These are phyloP conservation scores for Tychaedon coryphoeus DNA, from an alignment of 2,113 vertebrate species.

Conservation along the genomic window DNA sequence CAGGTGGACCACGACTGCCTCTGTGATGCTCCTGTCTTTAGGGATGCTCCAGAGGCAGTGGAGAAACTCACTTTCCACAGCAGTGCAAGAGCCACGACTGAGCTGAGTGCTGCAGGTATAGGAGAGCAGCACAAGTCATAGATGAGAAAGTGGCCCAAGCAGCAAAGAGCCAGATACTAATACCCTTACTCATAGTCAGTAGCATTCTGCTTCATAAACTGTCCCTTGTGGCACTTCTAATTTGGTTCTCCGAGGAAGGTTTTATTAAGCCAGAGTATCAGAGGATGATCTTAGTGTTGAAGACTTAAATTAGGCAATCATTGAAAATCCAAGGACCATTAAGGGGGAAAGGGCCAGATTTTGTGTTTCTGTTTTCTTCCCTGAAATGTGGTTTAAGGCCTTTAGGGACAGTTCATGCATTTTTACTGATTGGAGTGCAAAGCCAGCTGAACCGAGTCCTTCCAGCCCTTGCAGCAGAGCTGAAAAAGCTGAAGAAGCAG, in stretches of 20 bases:
- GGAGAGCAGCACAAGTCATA: background rate
- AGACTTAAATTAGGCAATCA: conserved; percentile 25
- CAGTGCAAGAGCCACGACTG: accelerated
- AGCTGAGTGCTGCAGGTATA: accelerated
- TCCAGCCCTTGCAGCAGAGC: background rate
- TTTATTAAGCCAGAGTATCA: conserved; percentile 26
- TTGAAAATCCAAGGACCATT: background rate
- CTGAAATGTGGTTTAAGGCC: conserved; percentile 15
- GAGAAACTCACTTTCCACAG: background rate
- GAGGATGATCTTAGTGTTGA: conserved; percentile 28
- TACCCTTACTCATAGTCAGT: conserved; percentile 30
- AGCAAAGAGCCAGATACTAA: background rate
- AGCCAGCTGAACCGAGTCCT: background rate
- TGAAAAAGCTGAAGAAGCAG: background rate
- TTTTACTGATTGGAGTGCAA: background rate
- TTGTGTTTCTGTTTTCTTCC: conserved; percentile 43
- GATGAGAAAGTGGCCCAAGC: background rate
- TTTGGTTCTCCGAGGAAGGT: background rate
- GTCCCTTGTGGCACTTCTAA: background rate
- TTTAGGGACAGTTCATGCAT: conserved; percentile 1
- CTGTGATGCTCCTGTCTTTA: background rate
- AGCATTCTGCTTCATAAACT: conserved; percentile 19
- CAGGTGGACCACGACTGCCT: background rate
- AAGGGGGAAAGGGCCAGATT: background rate
- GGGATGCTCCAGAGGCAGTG: background rate